Base-by-base conservation (phyloP, 2,888 invertebrate genomes). In the Nomada flava region DNA sequence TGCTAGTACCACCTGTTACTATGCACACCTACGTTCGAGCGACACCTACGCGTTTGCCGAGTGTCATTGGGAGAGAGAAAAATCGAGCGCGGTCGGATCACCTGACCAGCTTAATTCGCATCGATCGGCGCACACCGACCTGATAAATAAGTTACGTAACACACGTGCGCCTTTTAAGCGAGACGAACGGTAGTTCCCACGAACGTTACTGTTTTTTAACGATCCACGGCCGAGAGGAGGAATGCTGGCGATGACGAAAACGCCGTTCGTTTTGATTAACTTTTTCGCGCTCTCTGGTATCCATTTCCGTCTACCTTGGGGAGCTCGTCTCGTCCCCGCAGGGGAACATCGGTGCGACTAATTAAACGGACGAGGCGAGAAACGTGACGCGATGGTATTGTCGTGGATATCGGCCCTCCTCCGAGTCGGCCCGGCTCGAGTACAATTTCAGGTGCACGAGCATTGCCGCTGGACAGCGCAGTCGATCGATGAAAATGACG, bases 1-100 rank as follows among this genome's bases (percentile, higher is more conserved):
- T 44, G 53, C 55, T 64, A 71, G 60, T 76, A 65, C 85, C 88
- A 87, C 86, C 84, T 88, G 88, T 88, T 86, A 88, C 84, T 63
- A 62, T 55, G 76, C 73, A 42, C 64, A 67, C 82, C 68, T 85
- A 76, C 82, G 79, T 52, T 15, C 23, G 15, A 7, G 23, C 7
- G n/a, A 53, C 76, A 18, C 70, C 70, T 42, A 75, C 82, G 74
- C 63, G 18, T 13, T 23, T 9, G 18, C 29, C 23, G 20, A 5
- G 20, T 26, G 44, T 53, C 53, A 13, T 64, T 47, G 71, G 4
- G 26, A 44, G 3, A 20, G n/a, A 59, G 65, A 73, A 55, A 57
- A 75, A 29, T 47, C 60, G 23, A 13, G 29, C 50, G 13, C 18
- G n/a, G 50, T 29, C 47, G 26, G 13, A 57, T 36, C 47, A n/a